Percentiles rank a stretch among this genome's conserved stretches.
These are phyloP conservation scores for Chelonoidis abingdonii DNA, from an alignment of 2,113 vertebrate species.

Conservation along the genomic window DNA sequence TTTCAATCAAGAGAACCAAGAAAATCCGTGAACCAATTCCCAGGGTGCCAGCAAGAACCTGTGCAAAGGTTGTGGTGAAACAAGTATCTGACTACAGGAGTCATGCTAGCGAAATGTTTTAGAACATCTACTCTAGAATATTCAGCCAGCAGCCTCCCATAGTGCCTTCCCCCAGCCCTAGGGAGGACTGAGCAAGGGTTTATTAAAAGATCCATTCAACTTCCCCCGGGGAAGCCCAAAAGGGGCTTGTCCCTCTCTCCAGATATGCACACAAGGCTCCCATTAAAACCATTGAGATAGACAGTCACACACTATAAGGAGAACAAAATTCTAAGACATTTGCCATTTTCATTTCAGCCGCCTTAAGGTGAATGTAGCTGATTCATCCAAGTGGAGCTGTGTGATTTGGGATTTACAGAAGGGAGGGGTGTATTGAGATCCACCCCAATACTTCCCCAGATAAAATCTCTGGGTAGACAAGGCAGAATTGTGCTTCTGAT, in stretches of 20 bases:
- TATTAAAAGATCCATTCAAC: neutral
- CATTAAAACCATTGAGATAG: neutral
- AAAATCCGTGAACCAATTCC: neutral
- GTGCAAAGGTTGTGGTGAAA: neutral
- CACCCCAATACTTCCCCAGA: neutral
- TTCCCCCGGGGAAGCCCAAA: neutral
- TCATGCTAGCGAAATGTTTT: neutral
- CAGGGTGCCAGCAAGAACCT: neutral
- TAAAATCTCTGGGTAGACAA: neutral
- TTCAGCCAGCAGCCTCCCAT: neutral
- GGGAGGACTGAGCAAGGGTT: accelerated
- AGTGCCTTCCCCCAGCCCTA: neutral
- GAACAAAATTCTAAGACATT: neutral
- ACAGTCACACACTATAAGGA: neutral
- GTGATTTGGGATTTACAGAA: neutral
- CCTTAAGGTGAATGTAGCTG: neutral
- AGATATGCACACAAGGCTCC: neutral
- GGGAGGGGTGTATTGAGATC: neutral
- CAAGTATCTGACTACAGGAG: conserved; percentile 3
- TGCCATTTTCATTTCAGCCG: neutral
- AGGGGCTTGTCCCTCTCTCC: too few relatives aligned
- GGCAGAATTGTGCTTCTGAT: neutral
- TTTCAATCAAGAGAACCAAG: neutral
- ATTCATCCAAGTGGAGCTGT: neutral
- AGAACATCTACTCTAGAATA: neutral